These are phyloP conservation scores for Caiman crocodilus DNA, from an alignment of 2,797 vertebrate genomes.

Conservation along the genomic window DNA sequence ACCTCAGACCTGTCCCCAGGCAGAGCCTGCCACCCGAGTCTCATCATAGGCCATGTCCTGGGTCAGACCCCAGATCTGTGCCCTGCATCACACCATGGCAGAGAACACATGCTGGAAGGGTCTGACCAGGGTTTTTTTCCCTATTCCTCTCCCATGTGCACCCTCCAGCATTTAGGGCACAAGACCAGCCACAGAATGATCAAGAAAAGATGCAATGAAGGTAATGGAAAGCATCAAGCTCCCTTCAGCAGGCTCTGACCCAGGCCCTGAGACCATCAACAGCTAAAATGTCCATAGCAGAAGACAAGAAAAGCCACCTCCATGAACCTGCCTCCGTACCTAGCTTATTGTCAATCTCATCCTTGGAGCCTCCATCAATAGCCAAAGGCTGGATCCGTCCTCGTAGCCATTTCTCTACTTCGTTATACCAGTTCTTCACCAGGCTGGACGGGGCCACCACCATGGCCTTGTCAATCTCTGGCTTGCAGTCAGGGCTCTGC, in stretches of 20 bases:
- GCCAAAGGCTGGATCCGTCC: slow-evolving; percentile 91
- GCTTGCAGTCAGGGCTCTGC: slow-evolving; percentile 92
- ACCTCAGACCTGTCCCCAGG: too few species aligned
- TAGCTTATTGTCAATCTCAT: slow-evolving; percentile 91
- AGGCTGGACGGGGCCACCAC: slow-evolving; percentile 97
- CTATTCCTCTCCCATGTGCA: too few species aligned
- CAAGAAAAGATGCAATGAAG: background rate
- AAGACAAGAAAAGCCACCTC: background rate
- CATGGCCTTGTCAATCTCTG: slow-evolving; percentile 93
- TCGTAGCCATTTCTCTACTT: slow-evolving; percentile 96
- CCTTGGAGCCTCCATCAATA: slow-evolving; percentile 95
- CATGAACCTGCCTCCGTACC: slow-evolving; percentile 79
- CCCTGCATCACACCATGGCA: too few species aligned
- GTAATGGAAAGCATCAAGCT: background rate
- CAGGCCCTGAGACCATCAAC: fast-evolving
- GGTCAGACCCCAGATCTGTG: too few species aligned
- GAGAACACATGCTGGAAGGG: too few species aligned
- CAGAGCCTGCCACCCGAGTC: too few species aligned
- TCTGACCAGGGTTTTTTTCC: too few species aligned
- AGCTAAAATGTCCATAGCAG: background rate
- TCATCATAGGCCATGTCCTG: background rate
- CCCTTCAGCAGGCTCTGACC: background rate
- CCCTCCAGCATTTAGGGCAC: too few species aligned
- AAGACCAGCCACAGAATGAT: background rate
- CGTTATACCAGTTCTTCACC: slow-evolving; percentile 97